Evolutionary conservation across 1,140 invertebrate genomes (phyloP).

Genomic region (Drosophila athabasca): DNA sequence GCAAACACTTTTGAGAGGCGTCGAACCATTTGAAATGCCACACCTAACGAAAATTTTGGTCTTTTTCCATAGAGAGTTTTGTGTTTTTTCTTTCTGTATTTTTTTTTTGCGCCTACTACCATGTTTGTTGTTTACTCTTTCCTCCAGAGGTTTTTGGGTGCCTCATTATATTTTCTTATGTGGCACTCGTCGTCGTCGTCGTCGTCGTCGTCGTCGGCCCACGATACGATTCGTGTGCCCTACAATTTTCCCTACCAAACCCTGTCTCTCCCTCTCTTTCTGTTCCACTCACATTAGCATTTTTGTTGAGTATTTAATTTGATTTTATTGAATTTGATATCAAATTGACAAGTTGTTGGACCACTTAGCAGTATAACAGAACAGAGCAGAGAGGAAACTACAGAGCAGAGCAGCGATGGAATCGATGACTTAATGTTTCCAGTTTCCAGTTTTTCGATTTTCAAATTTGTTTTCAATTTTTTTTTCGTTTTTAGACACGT

Average conservation of each 20-base stretch:
- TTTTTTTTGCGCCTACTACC: constrained; percentile 72
- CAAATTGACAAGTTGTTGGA: constrained; percentile 74
- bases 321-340: constrained; percentile 80
- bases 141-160: constrained; percentile 1
- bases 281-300: constrained; percentile 58
- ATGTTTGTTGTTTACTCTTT: constrained; percentile 51
- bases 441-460: constrained; percentile 39
- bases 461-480: constrained; percentile 5
- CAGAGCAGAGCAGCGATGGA: constrained; percentile 1
- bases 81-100: constrained; percentile 22
- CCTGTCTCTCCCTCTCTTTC: background rate
- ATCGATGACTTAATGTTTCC: constrained; percentile 58
- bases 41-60: constrained; percentile 73
- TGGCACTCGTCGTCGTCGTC: background rate
- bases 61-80: constrained; percentile 14
- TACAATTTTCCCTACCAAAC: constrained; percentile 17
- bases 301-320: constrained; percentile 81
- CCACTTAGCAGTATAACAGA: constrained; percentile 62
- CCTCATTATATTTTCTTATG: constrained; percentile 40
- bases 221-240: background rate
- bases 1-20: constrained; percentile 57
- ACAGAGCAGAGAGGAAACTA: constrained; percentile 24
- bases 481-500: constrained; percentile 13
- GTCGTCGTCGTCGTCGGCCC: background rate
- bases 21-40: constrained; percentile 81